These are phyloP conservation scores for Silurus glanis DNA, from an alignment of 2,113 vertebrate species.

Conservation along the genomic window DNA sequence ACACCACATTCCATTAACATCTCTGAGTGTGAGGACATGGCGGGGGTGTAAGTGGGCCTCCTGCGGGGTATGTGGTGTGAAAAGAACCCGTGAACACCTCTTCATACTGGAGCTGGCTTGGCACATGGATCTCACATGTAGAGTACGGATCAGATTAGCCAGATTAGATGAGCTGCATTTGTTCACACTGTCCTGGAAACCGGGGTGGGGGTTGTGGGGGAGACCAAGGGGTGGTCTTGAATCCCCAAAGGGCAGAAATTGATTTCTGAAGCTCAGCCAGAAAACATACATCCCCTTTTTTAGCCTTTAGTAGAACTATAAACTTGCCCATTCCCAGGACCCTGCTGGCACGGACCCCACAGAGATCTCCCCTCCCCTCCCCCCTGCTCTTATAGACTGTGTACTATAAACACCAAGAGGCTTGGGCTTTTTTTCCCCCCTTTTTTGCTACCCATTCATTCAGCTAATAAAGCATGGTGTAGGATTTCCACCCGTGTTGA, in stretches of 20 bases:
- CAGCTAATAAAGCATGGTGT: conserved; percentile 37
- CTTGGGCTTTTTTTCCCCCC: background rate
- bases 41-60: background rate
- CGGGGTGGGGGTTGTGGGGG: background rate
- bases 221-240: background rate
- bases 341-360: conserved; percentile 13
- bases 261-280: background rate
- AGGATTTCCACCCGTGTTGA: conserved; percentile 26
- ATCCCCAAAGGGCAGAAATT: background rate
- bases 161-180: conserved; percentile 12
- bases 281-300: background rate
- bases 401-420: conserved; percentile 42
- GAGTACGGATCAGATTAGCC: conserved; percentile 9
- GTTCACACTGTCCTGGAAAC: background rate
- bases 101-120: background rate
- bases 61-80: conserved; percentile 6
- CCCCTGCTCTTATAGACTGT: conserved; percentile 15
- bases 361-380: background rate
- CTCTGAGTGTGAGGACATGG: conserved; percentile 7
- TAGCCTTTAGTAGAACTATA: conserved; percentile 8
- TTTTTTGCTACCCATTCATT: background rate
- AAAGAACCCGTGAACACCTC: background rate
- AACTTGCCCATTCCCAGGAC: conserved; percentile 34
- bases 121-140: background rate
- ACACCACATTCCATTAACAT: conserved; percentile 24